phyloP scores from a whole-genome alignment of 2,797 vertebrate species.

The Diplodus sargus region DNA sequence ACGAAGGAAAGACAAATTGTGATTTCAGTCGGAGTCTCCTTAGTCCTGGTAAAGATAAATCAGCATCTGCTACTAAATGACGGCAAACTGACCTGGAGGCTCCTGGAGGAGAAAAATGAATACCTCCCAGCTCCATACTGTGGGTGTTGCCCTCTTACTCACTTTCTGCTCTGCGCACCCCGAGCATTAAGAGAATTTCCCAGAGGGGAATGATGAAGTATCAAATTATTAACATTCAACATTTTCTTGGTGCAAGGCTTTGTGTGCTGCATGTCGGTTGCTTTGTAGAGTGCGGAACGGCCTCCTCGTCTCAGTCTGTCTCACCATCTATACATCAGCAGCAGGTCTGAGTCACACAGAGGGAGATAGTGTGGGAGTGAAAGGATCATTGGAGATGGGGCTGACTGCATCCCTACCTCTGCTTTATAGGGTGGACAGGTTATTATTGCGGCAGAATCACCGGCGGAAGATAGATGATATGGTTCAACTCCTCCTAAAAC shows the following conservation, averaged over 20 bases:
- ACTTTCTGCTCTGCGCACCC: slow-evolving; percentile 28
- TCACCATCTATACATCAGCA: slow-evolving; percentile 78
- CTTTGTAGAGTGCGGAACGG: slow-evolving; percentile 56
- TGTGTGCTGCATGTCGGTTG: slow-evolving; percentile 59
- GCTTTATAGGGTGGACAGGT: slow-evolving; percentile 69
- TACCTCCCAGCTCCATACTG: slow-evolving; percentile 1
- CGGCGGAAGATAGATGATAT: slow-evolving; percentile 62
- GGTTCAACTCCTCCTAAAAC: slow-evolving; percentile 54
- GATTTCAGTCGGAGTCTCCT: not conserved
- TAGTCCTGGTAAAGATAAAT: slow-evolving; percentile 6
- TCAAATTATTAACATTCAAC: slow-evolving; percentile 62
- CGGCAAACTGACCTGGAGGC: slow-evolving; percentile 37
- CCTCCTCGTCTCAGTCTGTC: slow-evolving; percentile 72
- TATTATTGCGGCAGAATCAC: slow-evolving; percentile 72
- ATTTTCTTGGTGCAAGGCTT: slow-evolving; percentile 50
- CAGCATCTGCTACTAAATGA: slow-evolving; percentile 6
- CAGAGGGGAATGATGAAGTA: slow-evolving; percentile 57
- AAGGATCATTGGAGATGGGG: slow-evolving; percentile 66
- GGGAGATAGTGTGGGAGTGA: slow-evolving; percentile 69
- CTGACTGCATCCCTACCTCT: slow-evolving; percentile 66
- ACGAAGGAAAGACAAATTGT: not conserved
- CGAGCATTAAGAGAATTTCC: slow-evolving; percentile 50
- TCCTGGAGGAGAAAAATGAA: slow-evolving; percentile 14
- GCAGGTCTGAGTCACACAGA: slow-evolving; percentile 79
- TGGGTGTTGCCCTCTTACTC: slow-evolving; percentile 44